phyloP scores from a whole-genome alignment of 2,113 vertebrate genomes.

The Halichoeres trimaculatus region DNA sequence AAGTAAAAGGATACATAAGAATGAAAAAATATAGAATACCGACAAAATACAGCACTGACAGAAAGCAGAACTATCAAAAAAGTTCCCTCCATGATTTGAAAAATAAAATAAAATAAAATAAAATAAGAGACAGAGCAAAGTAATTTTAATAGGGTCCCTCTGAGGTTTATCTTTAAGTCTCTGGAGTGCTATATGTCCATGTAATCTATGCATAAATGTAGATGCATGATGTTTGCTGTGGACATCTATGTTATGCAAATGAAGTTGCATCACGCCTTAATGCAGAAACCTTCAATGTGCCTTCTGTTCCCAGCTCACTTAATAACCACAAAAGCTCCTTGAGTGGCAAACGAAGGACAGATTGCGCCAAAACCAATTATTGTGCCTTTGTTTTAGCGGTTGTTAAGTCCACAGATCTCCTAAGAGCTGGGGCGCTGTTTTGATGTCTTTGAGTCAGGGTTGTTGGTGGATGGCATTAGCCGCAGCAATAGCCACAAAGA shows the following conservation, averaged over 20 bases:
- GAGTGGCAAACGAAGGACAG: conserved; percentile 81
- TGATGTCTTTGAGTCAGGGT: conserved; percentile 83
- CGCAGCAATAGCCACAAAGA: conserved; percentile 76
- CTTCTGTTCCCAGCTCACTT: conserved; percentile 76
- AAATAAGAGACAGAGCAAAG: too few species aligned
- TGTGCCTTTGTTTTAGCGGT: conserved; percentile 81
- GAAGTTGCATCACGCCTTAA: conserved; percentile 60
- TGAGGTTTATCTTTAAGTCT: conserved; percentile 32
- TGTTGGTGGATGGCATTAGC: conserved; percentile 79
- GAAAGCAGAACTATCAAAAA: not conserved
- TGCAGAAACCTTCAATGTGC: conserved; percentile 76
- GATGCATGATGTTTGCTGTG: conserved; percentile 36
- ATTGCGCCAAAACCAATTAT: conserved; percentile 87
- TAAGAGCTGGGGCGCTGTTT: conserved; percentile 78
- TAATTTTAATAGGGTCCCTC: conserved; percentile 20
- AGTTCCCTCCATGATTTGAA: not conserved
- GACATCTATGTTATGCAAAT: conserved; percentile 76
- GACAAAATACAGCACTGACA: too few species aligned
- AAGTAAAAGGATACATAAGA: too few species aligned
- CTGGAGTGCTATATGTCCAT: conserved; percentile 26
- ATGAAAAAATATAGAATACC: too few species aligned
- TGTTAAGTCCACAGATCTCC: conserved; percentile 83
- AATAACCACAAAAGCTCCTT: conserved; percentile 77
- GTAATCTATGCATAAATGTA: conserved; percentile 56
- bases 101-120: too few species aligned